Evolutionary conservation across 2,113 vertebrate species (phyloP).

Genomic region (Connochaetes taurinus): DNA sequence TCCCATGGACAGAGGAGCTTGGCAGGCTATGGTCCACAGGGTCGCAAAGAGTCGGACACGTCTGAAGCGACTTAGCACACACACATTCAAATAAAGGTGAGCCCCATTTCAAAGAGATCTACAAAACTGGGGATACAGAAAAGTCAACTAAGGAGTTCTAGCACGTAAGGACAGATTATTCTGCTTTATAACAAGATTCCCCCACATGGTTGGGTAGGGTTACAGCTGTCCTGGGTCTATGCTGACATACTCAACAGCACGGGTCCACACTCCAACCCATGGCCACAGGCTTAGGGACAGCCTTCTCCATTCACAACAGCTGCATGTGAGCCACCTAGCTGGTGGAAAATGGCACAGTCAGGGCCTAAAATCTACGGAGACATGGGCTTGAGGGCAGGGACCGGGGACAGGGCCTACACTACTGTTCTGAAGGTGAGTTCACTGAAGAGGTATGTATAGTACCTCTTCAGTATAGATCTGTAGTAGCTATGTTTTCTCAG

Average conservation of each 20-base stretch:
- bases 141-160: not conserved
- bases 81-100: not conserved
- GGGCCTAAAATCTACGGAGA: not conserved
- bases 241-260: not conserved
- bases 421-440: not conserved
- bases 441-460: not conserved
- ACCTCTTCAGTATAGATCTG: not conserved
- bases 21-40: not conserved
- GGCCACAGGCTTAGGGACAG: not conserved
- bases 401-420: rapidly evolving
- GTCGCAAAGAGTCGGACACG: rapidly evolving
- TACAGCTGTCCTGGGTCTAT: not conserved
- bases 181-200: not conserved
- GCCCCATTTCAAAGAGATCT: not conserved
- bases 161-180: not conserved
- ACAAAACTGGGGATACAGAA: not conserved
- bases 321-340: not conserved
- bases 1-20: not conserved
- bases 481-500: not conserved
- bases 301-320: not conserved
- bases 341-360: not conserved
- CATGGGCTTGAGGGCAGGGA: not conserved
- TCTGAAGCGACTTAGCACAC: not conserved
- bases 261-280: not conserved
- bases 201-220: not conserved